Conservation (phyloP, 1,140 invertebrate species). For the Trichomalopsis sarcophagae region DNA sequence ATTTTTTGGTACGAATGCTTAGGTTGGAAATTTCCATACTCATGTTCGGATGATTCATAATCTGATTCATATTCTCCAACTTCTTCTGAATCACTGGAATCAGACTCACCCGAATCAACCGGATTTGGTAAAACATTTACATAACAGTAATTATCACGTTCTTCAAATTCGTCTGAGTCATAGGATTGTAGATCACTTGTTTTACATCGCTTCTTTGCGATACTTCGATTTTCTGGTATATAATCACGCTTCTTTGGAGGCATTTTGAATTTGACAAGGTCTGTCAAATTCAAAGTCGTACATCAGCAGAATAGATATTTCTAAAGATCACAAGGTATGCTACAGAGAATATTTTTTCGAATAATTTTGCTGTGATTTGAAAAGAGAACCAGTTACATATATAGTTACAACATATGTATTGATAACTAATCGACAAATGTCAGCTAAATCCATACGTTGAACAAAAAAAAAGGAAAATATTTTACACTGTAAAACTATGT, state of each 20-base stretch:
- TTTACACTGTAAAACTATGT: no score
- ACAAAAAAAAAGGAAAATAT: no score
- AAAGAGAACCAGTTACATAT: no score
- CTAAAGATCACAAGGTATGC: background rate
- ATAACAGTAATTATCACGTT: background rate
- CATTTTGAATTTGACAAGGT: background rate
- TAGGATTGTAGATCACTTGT: background rate
- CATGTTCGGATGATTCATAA: background rate
- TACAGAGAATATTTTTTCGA: background rate
- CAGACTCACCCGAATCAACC: background rate
- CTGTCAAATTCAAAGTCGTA: background rate
- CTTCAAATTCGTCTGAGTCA: background rate
- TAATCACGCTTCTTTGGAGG: background rate
- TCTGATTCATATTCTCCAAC: background rate
- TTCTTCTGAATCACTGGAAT: background rate
- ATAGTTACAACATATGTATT: no score
- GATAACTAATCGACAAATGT: no score
- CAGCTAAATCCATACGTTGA: no score
- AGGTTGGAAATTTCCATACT: background rate
- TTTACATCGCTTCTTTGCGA: background rate
- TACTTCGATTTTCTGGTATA: background rate
- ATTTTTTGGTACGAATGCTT: background rate
- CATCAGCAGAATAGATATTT: background rate
- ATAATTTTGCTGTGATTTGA: background rate
- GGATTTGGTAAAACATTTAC: background rate